These are phyloP conservation scores for Triplophysa rosa DNA, from an alignment of 2,113 vertebrate species.

Conservation along the genomic window DNA sequence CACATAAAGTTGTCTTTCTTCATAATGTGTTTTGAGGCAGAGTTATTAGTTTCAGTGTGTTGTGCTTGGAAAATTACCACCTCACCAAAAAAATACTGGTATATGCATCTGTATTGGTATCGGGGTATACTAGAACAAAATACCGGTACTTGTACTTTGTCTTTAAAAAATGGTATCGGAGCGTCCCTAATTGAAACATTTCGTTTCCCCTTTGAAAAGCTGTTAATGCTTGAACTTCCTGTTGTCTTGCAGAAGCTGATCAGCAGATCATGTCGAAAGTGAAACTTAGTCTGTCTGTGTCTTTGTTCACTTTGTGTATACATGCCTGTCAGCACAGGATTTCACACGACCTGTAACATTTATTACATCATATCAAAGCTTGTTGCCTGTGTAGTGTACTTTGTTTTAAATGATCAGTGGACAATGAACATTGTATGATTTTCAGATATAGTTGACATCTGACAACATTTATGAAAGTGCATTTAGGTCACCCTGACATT, in stretches of 20 bases:
- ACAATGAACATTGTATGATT: background rate
- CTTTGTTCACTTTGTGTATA: background rate
- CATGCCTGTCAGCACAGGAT: slow-evolving; percentile 5
- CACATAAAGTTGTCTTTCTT: too few relatives aligned
- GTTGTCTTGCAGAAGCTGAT: background rate
- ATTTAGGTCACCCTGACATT: background rate
- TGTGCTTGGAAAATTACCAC: too few relatives aligned
- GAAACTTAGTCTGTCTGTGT: background rate
- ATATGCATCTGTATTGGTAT: too few relatives aligned
- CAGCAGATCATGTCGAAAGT: background rate
- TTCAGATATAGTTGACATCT: background rate
- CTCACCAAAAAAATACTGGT: too few relatives aligned
- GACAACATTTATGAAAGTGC: background rate
- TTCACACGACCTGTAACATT: background rate
- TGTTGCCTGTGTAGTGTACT: background rate
- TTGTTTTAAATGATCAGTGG: background rate
- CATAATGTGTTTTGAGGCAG: too few relatives aligned
- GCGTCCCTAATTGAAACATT: too few relatives aligned
- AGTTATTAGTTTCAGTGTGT: too few relatives aligned
- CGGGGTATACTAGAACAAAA: too few relatives aligned
- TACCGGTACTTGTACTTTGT: too few relatives aligned
- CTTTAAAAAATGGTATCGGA: too few relatives aligned
- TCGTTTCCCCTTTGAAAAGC: too few relatives aligned
- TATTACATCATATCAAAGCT: background rate
- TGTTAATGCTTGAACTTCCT: too few relatives aligned